These are phyloP conservation scores for Aegypius monachus DNA, from an alignment of 2,113 vertebrate species.

Conservation along the genomic window DNA sequence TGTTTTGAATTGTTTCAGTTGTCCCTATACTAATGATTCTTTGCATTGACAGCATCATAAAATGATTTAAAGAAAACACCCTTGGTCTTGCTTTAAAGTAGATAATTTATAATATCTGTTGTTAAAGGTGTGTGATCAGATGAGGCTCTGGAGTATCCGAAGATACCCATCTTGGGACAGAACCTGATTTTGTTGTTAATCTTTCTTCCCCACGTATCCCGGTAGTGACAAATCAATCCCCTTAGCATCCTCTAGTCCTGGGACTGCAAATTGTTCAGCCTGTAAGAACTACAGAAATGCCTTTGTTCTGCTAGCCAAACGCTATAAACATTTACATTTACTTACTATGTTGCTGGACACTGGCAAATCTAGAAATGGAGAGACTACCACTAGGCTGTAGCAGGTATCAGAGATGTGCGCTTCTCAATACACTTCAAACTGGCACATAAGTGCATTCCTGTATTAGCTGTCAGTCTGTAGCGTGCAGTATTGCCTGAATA, in stretches of 20 bases:
- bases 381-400: background rate
- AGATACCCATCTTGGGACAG: background rate
- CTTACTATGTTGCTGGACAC: rapidly evolving
- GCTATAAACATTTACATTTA: background rate
- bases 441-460: background rate
- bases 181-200: background rate
- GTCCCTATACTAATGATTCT: background rate
- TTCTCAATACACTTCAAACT: rapidly evolving
- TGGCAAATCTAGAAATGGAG: background rate
- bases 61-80: background rate
- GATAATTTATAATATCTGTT: background rate
- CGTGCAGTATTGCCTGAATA: background rate
- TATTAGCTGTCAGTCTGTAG: no score
- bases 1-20: background rate
- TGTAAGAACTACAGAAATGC: background rate
- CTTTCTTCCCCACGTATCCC: background rate
- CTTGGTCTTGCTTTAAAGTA: background rate
- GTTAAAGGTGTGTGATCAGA: background rate
- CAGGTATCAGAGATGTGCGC: rapidly evolving
- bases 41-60: background rate
- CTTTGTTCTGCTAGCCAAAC: background rate
- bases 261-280: background rate
- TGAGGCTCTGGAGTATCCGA: background rate
- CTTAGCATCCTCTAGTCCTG: background rate
- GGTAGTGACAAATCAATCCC: background rate